phyloP scores from a whole-genome alignment of 2,113 vertebrate species.

The Petaurus breviceps region DNA sequence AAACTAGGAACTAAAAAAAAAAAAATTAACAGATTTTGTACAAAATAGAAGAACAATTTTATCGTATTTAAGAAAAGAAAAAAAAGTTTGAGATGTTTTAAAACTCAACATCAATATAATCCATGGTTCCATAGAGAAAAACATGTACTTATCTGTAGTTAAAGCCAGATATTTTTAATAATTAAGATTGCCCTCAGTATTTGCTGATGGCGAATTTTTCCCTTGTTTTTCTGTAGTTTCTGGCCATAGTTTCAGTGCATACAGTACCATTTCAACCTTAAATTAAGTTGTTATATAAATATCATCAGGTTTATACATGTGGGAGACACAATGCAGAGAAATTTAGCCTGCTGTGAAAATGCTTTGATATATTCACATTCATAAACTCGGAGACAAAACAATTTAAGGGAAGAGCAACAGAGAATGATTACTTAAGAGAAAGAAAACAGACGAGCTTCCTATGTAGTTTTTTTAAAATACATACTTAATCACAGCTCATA shows the following conservation, averaged over 20 bases:
- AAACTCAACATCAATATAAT: background rate
- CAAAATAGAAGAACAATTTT: background rate
- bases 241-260: background rate
- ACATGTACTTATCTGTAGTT: background rate
- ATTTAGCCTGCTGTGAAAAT: background rate
- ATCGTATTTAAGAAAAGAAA: conserved; percentile 4
- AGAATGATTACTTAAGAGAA: background rate
- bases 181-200: background rate
- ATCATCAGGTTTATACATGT: background rate
- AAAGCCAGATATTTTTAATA: background rate
- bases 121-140: background rate
- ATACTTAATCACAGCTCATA: background rate
- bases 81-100: background rate
- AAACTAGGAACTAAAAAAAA: background rate
- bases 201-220: background rate
- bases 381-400: conserved; percentile 4
- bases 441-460: conserved; percentile 21
- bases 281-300: background rate
- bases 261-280: background rate
- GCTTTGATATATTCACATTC: background rate
- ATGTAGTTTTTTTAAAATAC: background rate
- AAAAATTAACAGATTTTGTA: background rate
- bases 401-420: conserved; percentile 8
- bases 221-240: background rate
- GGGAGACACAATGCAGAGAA: background rate